These are phyloP conservation scores for Physella acuta DNA, from an alignment of 1,140 invertebrate species.

Conservation along the genomic window DNA sequence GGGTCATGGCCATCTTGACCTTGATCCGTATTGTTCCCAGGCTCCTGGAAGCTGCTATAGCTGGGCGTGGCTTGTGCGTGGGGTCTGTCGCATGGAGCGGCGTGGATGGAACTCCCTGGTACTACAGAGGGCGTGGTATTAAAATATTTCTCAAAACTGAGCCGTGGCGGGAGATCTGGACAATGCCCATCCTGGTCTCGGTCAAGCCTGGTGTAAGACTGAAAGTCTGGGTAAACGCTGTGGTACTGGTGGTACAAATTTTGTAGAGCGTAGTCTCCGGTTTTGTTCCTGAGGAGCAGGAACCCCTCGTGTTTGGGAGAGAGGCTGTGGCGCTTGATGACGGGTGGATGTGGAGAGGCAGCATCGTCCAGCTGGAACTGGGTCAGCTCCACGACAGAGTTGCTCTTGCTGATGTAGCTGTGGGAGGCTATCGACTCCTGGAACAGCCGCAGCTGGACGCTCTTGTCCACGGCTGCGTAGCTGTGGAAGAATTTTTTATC, in stretches of 20 bases:
- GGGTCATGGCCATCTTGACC: neutral
- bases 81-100: neutral
- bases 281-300: neutral
- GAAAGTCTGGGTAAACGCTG: no score
- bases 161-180: no score
- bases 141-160: no score
- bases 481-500: neutral
- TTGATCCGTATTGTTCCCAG: neutral
- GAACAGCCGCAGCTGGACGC: neutral
- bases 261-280: neutral
- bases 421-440: neutral
- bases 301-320: neutral
- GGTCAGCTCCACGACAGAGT: slow-evolving; percentile 4
- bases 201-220: no score
- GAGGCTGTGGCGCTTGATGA: neutral
- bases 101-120: neutral
- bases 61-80: neutral
- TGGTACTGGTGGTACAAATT: slow-evolving; percentile 1
- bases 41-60: neutral
- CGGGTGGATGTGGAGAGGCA: neutral
- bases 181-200: no score
- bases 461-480: neutral
- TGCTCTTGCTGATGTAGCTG: neutral
- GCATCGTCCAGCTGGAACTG: neutral
- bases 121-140: no score